Evolutionary conservation across 2,113 vertebrate genomes (phyloP), one percentile per base, ranked within the genome.

Genomic region (Eptatretus burgeri): DNA sequence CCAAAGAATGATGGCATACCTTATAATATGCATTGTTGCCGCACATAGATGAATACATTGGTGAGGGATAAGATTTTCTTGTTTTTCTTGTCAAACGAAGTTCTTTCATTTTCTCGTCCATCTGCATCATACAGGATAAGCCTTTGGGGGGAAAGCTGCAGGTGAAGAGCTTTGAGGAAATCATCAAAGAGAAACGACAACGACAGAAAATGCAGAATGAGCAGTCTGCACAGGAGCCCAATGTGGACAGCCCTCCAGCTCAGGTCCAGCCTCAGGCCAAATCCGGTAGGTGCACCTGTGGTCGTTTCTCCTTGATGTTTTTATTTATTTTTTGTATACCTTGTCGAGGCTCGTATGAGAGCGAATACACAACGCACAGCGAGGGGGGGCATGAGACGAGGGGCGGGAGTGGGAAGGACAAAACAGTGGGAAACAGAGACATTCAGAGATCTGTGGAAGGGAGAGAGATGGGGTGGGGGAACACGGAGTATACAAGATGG

Each of bases 131-230:
- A 20, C 17, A 66, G 63, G 19, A 62, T 60, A n/a, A 14, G 49
- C 11, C 65, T 10, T 60, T 67, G 10, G 64, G 66, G 19, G 70
- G 68, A 11, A 69, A 69, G 17, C 68, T 81, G 60, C 78, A 78
- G 64, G 79, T 80, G n/a, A 88, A 83, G 73, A 85, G 74, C 62
- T 78, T 81, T 64, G 82, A 91, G 60, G 82, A 84, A 69, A 78
- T 82, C 62, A 74, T 77, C 74, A 75, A 68, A 65, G 84, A 88
- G 70, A 89, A 89, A 27, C 74, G 69, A 1, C 73, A 77, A 1
- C 77, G 78, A 51, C 81, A 76, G 13, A 77, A 75, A 63, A 51
- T 63, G 5, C 62, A 63, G 62, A 3, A 63, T 20, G 17, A 14
- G 14, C 18, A 63, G 62, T 20, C 62, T 14, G 13, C 62, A n/a